These are phyloP conservation scores for Macrophya annulata DNA, from an alignment of 2,888 invertebrate genomes.

Conservation along the genomic window DNA sequence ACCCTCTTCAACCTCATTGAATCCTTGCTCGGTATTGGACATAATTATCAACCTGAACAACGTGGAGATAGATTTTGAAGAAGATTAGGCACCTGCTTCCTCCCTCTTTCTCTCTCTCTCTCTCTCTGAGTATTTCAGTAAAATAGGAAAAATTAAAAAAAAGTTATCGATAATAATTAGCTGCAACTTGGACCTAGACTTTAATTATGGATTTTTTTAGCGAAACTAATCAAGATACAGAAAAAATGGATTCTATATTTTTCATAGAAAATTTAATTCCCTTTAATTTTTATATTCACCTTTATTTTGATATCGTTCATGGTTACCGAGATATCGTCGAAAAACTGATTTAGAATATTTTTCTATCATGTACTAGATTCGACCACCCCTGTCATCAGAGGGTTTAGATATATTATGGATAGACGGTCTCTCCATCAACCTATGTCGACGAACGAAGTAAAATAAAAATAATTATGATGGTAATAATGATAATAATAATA, in stretches of 20 bases:
- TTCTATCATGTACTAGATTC: background rate
- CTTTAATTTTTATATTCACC: background rate
- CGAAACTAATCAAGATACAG: no score
- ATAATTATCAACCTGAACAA: background rate
- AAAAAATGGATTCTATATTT: background rate
- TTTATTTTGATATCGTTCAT: background rate
- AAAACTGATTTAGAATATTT: background rate
- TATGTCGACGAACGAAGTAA: background rate
- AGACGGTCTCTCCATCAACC: background rate
- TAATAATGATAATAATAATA: background rate
- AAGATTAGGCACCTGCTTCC: background rate
- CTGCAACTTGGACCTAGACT: no score
- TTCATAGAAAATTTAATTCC: background rate
- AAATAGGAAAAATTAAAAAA: no score
- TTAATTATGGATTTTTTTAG: no score
- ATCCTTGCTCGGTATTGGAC: constrained; percentile 4
- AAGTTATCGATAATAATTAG: no score
- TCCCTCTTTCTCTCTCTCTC: no score
- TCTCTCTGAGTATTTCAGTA: no score
- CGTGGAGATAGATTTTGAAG: background rate
- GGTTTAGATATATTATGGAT: background rate
- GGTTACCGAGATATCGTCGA: background rate
- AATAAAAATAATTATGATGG: background rate
- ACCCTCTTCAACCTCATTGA: constrained; percentile 37
- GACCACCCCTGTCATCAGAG: background rate